These are phyloP conservation scores for Aspidoscelis tigris DNA, from an alignment of 2,113 vertebrate species.

Conservation along the genomic window DNA sequence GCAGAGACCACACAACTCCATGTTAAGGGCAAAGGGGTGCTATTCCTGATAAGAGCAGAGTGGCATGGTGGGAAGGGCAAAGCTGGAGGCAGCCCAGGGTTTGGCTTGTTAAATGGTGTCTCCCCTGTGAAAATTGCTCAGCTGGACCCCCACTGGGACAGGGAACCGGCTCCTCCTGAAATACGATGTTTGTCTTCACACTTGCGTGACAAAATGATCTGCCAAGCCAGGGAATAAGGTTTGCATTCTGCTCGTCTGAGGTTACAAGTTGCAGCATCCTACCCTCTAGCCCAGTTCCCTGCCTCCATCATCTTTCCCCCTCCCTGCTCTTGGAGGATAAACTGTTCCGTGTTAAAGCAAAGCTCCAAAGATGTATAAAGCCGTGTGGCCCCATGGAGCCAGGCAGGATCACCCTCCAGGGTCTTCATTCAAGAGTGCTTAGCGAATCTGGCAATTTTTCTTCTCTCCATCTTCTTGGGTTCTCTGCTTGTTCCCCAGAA, in stretches of 20 bases:
- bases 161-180: background rate
- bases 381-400: background rate
- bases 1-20: background rate
- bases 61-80: background rate
- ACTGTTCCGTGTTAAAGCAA: background rate
- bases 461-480: background rate
- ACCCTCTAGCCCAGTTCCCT: background rate
- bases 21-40: background rate
- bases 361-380: background rate
- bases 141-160: background rate
- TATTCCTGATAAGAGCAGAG: background rate
- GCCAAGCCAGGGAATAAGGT: background rate
- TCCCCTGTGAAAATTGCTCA: background rate
- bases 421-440: background rate
- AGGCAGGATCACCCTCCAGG: background rate
- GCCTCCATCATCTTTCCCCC: background rate
- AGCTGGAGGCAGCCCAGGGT: background rate
- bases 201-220: background rate
- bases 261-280: background rate
- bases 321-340: background rate
- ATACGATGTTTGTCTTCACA: background rate
- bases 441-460: background rate
- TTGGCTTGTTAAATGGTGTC: background rate
- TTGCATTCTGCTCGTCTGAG: background rate
- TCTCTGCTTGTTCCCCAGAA: background rate